Percentiles rank a stretch among this genome's conserved stretches.
phyloP scores from a whole-genome alignment of 2,888 invertebrate genomes.

The Pemphredon lugubris region DNA sequence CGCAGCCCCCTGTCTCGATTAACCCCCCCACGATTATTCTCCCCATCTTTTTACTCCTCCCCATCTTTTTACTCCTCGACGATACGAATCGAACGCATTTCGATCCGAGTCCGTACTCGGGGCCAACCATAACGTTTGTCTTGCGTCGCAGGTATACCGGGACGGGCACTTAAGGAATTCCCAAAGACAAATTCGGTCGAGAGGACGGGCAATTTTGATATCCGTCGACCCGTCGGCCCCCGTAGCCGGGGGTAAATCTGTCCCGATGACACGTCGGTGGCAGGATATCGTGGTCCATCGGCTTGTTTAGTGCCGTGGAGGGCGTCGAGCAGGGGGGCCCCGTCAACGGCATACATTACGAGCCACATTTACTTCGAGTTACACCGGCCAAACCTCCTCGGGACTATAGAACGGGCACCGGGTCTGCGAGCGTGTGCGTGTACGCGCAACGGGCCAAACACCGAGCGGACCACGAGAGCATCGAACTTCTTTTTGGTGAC shows the following conservation, averaged over 20 bases:
- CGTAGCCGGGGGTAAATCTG: conserved; percentile 39
- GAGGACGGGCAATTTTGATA: conserved; percentile 8
- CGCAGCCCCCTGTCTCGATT: too few relatives aligned
- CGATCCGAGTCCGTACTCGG: too few relatives aligned
- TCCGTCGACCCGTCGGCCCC: neutral
- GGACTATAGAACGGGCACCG: neutral
- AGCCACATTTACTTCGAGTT: conserved; percentile 71
- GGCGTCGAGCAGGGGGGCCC: conserved; percentile 77
- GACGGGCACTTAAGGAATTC: too few relatives aligned
- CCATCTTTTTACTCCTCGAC: too few relatives aligned
- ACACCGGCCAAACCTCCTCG: conserved; percentile 57
- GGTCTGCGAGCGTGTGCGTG: conserved; percentile 3
- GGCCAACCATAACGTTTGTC: too few relatives aligned
- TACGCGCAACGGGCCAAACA: neutral
- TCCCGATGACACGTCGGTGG: conserved; percentile 72
- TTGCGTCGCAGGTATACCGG: too few relatives aligned
- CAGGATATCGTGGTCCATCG: conserved; percentile 77
- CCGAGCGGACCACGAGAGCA: conserved; percentile 1
- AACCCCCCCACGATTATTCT: too few relatives aligned
- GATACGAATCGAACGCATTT: too few relatives aligned
- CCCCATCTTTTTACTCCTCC: too few relatives aligned
- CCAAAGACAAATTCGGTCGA: too few relatives aligned
- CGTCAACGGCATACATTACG: conserved; percentile 77
- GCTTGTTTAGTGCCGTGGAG: conserved; percentile 78
- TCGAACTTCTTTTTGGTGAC: conserved; percentile 48